Conservation (phyloP, 2,113 vertebrate species). For the Myotis davidii region DNA sequence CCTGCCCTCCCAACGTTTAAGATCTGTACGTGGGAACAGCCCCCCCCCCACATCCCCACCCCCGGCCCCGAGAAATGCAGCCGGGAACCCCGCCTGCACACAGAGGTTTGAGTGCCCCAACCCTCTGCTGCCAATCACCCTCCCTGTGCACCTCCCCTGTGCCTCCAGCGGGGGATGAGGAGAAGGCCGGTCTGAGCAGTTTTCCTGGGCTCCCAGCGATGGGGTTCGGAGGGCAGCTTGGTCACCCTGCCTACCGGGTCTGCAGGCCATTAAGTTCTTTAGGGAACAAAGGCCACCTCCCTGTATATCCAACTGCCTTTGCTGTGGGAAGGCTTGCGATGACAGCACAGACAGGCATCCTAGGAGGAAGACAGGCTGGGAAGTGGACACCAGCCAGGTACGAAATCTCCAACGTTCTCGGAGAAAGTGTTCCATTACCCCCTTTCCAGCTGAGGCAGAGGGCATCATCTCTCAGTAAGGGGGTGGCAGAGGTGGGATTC, state of each 20-base stretch:
- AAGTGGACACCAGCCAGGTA: not conserved
- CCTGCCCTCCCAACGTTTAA: not conserved
- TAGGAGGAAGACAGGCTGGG: not conserved
- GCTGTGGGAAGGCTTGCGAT: not conserved
- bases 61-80: not conserved
- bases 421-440: not conserved
- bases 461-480: not conserved
- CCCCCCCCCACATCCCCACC: fast-evolving
- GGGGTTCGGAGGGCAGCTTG: not conserved
- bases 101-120: not conserved
- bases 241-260: not conserved
- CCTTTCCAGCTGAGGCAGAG: not conserved
- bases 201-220: not conserved
- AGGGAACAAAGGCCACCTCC: not conserved
- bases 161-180: not conserved
- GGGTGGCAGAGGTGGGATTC: not conserved
- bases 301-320: not conserved
- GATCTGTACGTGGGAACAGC: not conserved
- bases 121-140: not conserved
- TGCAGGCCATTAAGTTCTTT: not conserved
- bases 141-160: not conserved
- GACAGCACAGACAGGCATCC: not conserved
- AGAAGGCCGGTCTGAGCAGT: not conserved
- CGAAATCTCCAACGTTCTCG: not conserved
- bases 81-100: not conserved